Evolutionary conservation across 2,797 vertebrate genomes (phyloP), one percentile per base, ranked within the genome.

Genomic region (Salarias fasciatus): DNA sequence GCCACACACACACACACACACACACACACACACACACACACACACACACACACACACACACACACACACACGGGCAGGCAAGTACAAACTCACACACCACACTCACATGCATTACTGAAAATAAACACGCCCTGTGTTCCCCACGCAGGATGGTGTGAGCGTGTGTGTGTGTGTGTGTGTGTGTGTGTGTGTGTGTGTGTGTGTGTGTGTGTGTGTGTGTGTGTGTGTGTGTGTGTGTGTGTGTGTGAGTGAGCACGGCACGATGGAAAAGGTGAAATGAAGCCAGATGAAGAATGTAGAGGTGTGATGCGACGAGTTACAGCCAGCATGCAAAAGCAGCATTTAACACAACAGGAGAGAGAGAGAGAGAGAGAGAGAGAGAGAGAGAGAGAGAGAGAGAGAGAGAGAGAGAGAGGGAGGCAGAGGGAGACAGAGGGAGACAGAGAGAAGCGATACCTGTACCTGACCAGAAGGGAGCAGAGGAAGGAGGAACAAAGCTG

Each of bases 381-480:
- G 18, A 24, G 18, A 84, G 88, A 91, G 90, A 86, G 86, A 71
- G 24, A 42, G 37, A 49, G 18, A 70, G 24, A 53, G 38, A 56
- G 43, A 54, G 13, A 18, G 8, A 6, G 2, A 45, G 41, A 4
- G 86, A 64, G 9, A 85, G 90, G 91, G 87, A 86, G 93, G 47
- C 49, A 69, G 44, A 58, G 29, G 63, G 50, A 18, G 24, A 59
- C 31, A 77, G 29, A 63, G 50, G 18, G 24, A 59, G 31, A 77
- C 41, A 83, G 68, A 77, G 72, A 75, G 68, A 87, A 84, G 82
- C n/a, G 63, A 82, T 91, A 93, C 86, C 89, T 87, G 95, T 99
- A 99, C 97, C 97, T 99, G 97, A 99, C 97, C 97, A 99, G 95
- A 98, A 99, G 93, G 97, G 97, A 95, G 95, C 91, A 86, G 95